Base-by-base conservation (phyloP, 2,113 vertebrate species). In the Saguinus midas region DNA sequence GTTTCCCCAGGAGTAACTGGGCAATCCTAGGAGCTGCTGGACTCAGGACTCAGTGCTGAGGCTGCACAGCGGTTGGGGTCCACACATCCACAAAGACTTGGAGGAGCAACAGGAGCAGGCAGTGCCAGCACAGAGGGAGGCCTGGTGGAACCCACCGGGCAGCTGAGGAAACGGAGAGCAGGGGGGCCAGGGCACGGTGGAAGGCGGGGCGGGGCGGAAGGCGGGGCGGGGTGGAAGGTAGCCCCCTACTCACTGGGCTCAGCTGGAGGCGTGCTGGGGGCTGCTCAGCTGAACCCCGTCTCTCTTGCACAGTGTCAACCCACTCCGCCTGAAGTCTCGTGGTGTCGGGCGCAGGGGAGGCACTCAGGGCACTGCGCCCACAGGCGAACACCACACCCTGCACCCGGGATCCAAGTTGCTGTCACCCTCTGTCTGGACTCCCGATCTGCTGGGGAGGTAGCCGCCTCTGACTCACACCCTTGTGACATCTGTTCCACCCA, bases 401-500 rank as follows among this genome's bases (percentile, higher is more conserved):
- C n/a, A 68, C 57, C 88, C 5, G 0, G 35, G 50, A 48, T 6
- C 86, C 66, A 32, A 20, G n/a, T 72, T 8, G 13, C 52, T 29
- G 55, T 45, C 23, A 6, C 37, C 29, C 37, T 89, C 86, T 1
- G 0, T 18, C 50, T n/a, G 12, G 29, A 37, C 25, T 61, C 48
- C 80, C 55, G 2, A 13, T 18, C 40, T 37, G 78, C 66, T 11
- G 48, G 72, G 73, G 78, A 95, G 72, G 52, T n/a, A 23, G 40
- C 58, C 50, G 32, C 89, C 55, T 75, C 78, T 96, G 96, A 96
- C 87, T 96, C 97, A 97, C 2, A 1, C 0, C 43, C 96, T 75
- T 7, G 27, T 96, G 97, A 90, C 68, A 58, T 32, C 37, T 0
- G 7, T 23, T 35, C 81, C 40, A 21, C 83, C 57, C 89, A 72